Evolutionary conservation across 2,797 vertebrate species (phyloP).

Genomic region (Benthosema pterotum): DNA sequence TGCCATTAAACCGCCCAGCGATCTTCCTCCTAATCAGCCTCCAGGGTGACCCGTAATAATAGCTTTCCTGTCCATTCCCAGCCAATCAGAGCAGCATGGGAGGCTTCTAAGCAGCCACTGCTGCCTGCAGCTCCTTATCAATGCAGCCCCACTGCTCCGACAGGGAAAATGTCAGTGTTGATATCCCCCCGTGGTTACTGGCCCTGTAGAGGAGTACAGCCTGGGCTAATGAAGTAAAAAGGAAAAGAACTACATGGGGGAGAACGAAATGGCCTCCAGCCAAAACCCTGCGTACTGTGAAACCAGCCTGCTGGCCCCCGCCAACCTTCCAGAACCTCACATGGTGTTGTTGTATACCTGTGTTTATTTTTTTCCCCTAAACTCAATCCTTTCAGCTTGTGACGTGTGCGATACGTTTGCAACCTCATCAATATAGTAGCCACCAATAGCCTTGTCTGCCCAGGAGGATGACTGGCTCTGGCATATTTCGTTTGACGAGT

Average conservation of each 20-base stretch:
- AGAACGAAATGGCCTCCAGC: conserved; percentile 40
- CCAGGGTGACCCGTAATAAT: conserved; percentile 45
- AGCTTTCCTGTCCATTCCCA: conserved; percentile 49
- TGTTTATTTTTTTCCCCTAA: conserved; percentile 33
- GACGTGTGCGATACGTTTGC: conserved; percentile 10
- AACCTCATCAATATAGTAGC: not conserved
- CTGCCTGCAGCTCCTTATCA: conserved; percentile 63
- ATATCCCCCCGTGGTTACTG: conserved; percentile 67
- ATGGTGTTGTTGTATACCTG: conserved; percentile 27
- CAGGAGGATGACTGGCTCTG: conserved; percentile 30
- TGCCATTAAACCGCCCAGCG: conserved; percentile 55
- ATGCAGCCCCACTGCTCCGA: conserved; percentile 55
- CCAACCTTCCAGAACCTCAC: not conserved
- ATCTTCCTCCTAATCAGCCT: conserved; percentile 41
- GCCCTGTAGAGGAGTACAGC: conserved; percentile 53
- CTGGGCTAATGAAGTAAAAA: conserved; percentile 60
- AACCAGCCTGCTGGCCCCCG: conserved; percentile 7
- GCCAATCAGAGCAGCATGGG: conserved; percentile 60
- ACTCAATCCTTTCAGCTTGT: conserved; percentile 26
- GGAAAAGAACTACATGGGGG: conserved; percentile 44
- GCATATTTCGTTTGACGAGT: conserved; percentile 42
- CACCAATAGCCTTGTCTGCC: conserved; percentile 8
- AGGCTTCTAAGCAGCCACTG: conserved; percentile 53
- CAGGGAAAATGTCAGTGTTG: conserved; percentile 70
- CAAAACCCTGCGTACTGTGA: conserved; percentile 17